Conservation (phyloP, 1,140 invertebrate genomes). For the Goniozus legneri region DNA sequence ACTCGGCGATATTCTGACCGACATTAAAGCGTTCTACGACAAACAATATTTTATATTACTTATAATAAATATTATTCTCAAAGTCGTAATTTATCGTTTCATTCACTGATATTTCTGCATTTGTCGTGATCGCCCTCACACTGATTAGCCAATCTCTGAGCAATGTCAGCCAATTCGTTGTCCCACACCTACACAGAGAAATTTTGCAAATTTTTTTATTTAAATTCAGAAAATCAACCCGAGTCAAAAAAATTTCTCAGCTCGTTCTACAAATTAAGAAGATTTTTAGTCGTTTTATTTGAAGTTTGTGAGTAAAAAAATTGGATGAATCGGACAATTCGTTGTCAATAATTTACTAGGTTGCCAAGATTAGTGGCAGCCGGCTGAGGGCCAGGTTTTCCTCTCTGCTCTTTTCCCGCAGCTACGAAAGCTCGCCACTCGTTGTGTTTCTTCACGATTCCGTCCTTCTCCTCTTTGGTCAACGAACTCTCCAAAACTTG, state of each 20-base stretch:
- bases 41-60: not conserved
- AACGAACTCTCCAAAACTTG: too few relatives aligned
- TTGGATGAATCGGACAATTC: too few relatives aligned
- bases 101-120: conserved; percentile 50
- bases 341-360: too few relatives aligned
- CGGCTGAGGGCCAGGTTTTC: conserved; percentile 55
- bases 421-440: conserved; percentile 49
- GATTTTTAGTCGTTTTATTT: too few relatives aligned
- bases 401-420: conserved; percentile 47
- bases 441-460: conserved; percentile 48
- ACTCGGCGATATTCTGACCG: conserved; percentile 38
- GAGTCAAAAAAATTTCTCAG: too few relatives aligned
- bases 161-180: conserved; percentile 55
- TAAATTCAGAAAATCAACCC: too few relatives aligned
- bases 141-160: conserved; percentile 59
- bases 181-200: conserved; percentile 57
- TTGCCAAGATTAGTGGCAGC: conserved; percentile 54
- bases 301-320: too few relatives aligned
- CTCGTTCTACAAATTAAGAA: too few relatives aligned
- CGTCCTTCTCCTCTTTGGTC: conserved; percentile 15
- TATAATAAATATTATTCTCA: too few relatives aligned
- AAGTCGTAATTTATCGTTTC: not conserved
- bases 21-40: conserved; percentile 29
- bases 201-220: too few relatives aligned
- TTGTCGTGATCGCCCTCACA: conserved; percentile 56